phyloP scores from a whole-genome alignment of 2,113 vertebrate species.

The Pyxicephalus adspersus region DNA sequence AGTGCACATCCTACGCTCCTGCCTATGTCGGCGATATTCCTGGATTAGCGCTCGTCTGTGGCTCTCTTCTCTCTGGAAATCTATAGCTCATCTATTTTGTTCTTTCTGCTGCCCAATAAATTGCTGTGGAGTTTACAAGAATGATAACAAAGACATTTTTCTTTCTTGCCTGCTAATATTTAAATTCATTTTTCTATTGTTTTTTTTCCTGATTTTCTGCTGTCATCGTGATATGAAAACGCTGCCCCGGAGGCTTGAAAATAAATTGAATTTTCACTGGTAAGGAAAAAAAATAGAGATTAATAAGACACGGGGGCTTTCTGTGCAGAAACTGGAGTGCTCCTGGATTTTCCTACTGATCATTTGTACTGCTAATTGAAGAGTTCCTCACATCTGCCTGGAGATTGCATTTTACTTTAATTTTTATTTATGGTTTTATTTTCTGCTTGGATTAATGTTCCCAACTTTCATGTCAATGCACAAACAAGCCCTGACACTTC shows the following conservation, averaged over 20 bases:
- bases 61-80: background rate
- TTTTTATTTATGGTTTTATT: slow-evolving; percentile 22
- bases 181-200: slow-evolving; percentile 38
- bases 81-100: background rate
- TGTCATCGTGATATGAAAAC: slow-evolving; percentile 37
- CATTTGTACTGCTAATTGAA: slow-evolving; percentile 19
- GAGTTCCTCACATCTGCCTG: slow-evolving; percentile 18
- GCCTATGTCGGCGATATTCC: slow-evolving; percentile 9
- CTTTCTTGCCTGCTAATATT: slow-evolving; percentile 14
- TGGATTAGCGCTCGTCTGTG: slow-evolving; percentile 10
- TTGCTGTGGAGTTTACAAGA: slow-evolving; percentile 45
- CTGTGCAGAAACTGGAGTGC: background rate
- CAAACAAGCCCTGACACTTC: slow-evolving; percentile 22
- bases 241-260: slow-evolving; percentile 30
- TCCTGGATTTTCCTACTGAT: background rate
- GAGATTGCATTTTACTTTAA: slow-evolving; percentile 12
- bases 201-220: slow-evolving; percentile 22
- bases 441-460: slow-evolving; percentile 25
- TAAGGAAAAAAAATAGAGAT: slow-evolving; percentile 29
- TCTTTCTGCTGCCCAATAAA: background rate
- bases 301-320: slow-evolving; percentile 21
- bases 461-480: slow-evolving; percentile 8
- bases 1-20: slow-evolving; percentile 18
- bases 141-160: slow-evolving; percentile 23
- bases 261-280: slow-evolving; percentile 50